Evolutionary conservation across 2,113 vertebrate species (phyloP), one percentile per base, ranked within the genome.

Genomic region (Tursiops truncatus): DNA sequence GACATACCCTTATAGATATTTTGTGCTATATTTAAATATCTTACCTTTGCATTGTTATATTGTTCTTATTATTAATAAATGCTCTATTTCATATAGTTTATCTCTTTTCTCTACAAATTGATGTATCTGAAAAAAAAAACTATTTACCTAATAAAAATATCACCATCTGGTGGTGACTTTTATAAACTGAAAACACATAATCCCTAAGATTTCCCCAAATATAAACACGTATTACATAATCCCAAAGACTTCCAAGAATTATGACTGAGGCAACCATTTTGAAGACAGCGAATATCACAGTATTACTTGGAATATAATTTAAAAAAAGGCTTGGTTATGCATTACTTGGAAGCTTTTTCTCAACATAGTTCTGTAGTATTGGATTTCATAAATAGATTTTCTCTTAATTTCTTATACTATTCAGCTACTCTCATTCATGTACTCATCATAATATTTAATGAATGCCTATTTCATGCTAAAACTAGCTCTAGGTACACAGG

Each of bases 161-260:
- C 86, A 80, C 94, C 96, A 95, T 93, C 95, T 97, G 68, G 96
- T 96, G 97, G 95, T 81, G 50, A 92, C 13, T 95, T 31, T 36
- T 76, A 26, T n/a, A 88, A 96, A 93, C 68, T 92, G 68, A 93
- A 94, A 92, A 83, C 47, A 80, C n/a, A n/a, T 67, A 84, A 68
- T 58, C n/a, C 44, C 31, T 62, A 13, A 41, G 15, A 31, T 26
- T 67, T 63, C 4, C 14, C 41, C 62, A 44, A 85, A 96, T 44
- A 71, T 41, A 89, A 82, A 96, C 36, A 47, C 15, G 15, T 36
- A 20, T 65, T 53, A 44, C 47, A 85, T 33, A 84, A 88, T 92
- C 41, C 6, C 50, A 53, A 82, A 62, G 31, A 91, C 31, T 76
- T 93, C 71, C 44, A 11, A 71, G 15, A 77, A 58, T 62, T 77